Conservation (phyloP, 1,140 invertebrate species). For the Megalopta genalis region DNA sequence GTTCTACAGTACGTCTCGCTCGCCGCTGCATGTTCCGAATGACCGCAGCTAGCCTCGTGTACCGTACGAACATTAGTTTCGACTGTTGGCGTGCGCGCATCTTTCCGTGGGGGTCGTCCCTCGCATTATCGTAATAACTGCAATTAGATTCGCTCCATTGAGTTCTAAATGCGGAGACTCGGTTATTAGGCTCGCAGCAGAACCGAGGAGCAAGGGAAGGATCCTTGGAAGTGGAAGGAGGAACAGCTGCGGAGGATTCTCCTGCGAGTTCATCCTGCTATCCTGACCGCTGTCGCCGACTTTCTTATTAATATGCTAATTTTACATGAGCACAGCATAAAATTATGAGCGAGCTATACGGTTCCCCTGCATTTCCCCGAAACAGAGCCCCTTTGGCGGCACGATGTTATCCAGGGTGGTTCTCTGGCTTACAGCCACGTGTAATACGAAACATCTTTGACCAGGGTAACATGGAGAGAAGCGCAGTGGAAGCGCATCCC, state of each 20-base stretch:
- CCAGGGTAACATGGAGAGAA: constrained; percentile 70
- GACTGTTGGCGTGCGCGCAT: not conserved
- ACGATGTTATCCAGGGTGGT: constrained; percentile 52
- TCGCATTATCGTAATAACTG: constrained; percentile 49
- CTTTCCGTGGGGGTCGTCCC: too few species aligned
- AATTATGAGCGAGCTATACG: constrained; percentile 52
- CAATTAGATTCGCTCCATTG: constrained; percentile 80
- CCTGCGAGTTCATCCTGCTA: constrained; percentile 77
- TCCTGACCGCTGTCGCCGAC: constrained; percentile 78
- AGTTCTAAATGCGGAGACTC: constrained; percentile 81
- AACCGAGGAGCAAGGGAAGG: constrained; percentile 68
- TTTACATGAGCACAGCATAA: constrained; percentile 59
- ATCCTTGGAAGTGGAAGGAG: constrained; percentile 67
- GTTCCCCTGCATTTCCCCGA: constrained; percentile 2
- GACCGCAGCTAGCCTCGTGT: too few species aligned
- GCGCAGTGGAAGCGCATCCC: constrained; percentile 46
- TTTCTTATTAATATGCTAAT: constrained; percentile 81
- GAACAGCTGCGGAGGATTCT: constrained; percentile 56
- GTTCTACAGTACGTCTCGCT: too few species aligned
- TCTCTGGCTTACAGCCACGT: constrained; percentile 71
- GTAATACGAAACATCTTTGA: constrained; percentile 77
- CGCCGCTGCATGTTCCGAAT: too few species aligned
- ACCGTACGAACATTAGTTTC: too few species aligned
- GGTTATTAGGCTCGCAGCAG: constrained; percentile 75
- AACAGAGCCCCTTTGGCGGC: constrained; percentile 10